These are phyloP conservation scores for Hofmannophila pseudospretella DNA, from an alignment of 2,888 invertebrate species.

Conservation along the genomic window DNA sequence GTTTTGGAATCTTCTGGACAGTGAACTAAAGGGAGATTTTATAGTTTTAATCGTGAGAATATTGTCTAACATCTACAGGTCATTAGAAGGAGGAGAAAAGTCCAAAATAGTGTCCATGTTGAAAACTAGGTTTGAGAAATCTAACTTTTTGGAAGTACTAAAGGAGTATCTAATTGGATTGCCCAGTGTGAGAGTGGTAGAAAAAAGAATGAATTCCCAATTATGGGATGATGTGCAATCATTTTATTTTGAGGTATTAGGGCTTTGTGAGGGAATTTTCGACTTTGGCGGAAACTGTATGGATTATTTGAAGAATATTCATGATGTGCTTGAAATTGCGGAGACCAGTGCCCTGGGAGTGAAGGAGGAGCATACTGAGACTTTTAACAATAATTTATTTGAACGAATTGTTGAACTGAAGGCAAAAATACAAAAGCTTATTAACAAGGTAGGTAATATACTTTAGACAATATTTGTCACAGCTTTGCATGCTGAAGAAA, in stretches of 20 bases:
- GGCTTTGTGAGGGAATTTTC: slow-evolving; percentile 50
- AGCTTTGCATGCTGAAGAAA: no score
- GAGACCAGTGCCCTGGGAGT: slow-evolving; percentile 51
- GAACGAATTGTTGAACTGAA: slow-evolving; percentile 35
- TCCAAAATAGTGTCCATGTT: slow-evolving; percentile 48
- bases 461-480: no score
- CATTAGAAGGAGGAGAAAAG: slow-evolving; percentile 44
- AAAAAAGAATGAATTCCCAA: slow-evolving; percentile 57
- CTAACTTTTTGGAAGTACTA: slow-evolving; percentile 47
- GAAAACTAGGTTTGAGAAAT: slow-evolving; percentile 44
- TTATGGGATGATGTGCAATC: slow-evolving; percentile 64
- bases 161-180: slow-evolving; percentile 43
- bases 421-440: slow-evolving; percentile 24
- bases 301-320: slow-evolving; percentile 35
- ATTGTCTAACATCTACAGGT: slow-evolving; percentile 52
- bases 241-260: slow-evolving; percentile 44
- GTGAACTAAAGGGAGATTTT: slow-evolving; percentile 61
- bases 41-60: slow-evolving; percentile 66
- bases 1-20: slow-evolving; percentile 62
- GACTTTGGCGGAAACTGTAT: slow-evolving; percentile 35
- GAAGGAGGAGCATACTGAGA: slow-evolving; percentile 51
- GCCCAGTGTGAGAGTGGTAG: slow-evolving; percentile 48
- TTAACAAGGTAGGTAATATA: slow-evolving; percentile 35
- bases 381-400: slow-evolving; percentile 66
- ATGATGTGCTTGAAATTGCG: slow-evolving; percentile 43